Conservation (phyloP, 2,888 invertebrate genomes). For the Capitulum mitella region DNA sequence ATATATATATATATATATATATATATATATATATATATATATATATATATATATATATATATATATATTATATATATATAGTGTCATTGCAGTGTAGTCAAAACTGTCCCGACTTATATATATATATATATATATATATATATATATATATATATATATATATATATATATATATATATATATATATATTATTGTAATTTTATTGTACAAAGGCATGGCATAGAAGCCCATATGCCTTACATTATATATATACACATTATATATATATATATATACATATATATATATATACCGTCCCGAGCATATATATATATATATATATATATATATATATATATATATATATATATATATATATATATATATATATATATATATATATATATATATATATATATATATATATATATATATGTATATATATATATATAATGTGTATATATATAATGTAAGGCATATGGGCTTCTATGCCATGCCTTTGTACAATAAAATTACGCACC, state of each 20-base stretch:
- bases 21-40: not conserved
- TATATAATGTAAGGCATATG: not conserved
- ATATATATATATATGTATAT: not conserved
- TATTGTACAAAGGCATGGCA: not conserved
- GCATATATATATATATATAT: not conserved
- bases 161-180: slow-evolving; percentile 1
- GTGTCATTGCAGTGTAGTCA: not conserved
- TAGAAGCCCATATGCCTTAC: not conserved
- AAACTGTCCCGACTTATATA: not conserved
- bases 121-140: slow-evolving; percentile 9
- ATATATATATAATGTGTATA: too few species aligned
- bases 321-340: slow-evolving; percentile 1
- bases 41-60: slow-evolving; percentile 9
- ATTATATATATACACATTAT: too few species aligned
- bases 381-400: not conserved
- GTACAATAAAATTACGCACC: too few species aligned
- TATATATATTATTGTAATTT: not conserved
- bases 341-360: not conserved
- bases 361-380: not conserved
- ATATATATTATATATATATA: not conserved
- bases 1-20: not conserved
- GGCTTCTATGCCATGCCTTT: too few species aligned
- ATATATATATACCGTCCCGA: not conserved
- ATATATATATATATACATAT: not conserved
- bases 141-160: slow-evolving; percentile 3